Base-by-base conservation (phyloP, 2,888 invertebrate species). In the Eupithecia vulgata region DNA sequence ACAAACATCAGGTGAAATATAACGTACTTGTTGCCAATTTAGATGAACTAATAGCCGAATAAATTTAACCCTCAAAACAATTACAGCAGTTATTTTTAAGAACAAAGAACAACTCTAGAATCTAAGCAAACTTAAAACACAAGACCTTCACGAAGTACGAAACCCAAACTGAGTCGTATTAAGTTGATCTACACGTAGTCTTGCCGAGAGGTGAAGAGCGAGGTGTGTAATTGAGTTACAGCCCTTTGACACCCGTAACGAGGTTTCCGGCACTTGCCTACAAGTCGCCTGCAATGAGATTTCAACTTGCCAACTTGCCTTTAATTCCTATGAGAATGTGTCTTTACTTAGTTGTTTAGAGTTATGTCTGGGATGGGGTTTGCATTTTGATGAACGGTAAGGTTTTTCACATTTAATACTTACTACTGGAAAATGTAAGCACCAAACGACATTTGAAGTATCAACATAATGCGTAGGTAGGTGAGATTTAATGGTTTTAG, bases 211-310 rank as follows among this genome's bases (percentile, higher is more conserved):
- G 57, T 57, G 57, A 21, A 83, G 85, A 85, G 84, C 8, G 48
- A 91, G 88, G 90, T 90, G 89, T 88, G 89, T 93, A 94, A 94
- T 94, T 91, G 89, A 90, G 93, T 94, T 93, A 92, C 85, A 87
- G 90, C 90, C 91, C 94, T 93, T 93, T 93, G 94, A 93, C 92
- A 88, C 91, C 90, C 89, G 83, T 94, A 94, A 94, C 92, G 88
- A 93, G 91, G 92, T 93, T 93, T 90, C 88, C 84, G 81, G 82
- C 88, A 90, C 90, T 90, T 89, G 90, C 87, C 77, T 76, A 72
- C 76, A 74, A 73, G 76, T 74, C 74, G 67, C 35, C 57, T 57
- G 71, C 73, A 76, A 76, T 76, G 73, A 76, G 72, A 76, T 78
- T 77, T 74, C 62, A 75, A 73, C 76, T 76, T 73, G 48, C 68